Conservation (phyloP, 1,140 invertebrate species). For the Drosophila cardini region DNA sequence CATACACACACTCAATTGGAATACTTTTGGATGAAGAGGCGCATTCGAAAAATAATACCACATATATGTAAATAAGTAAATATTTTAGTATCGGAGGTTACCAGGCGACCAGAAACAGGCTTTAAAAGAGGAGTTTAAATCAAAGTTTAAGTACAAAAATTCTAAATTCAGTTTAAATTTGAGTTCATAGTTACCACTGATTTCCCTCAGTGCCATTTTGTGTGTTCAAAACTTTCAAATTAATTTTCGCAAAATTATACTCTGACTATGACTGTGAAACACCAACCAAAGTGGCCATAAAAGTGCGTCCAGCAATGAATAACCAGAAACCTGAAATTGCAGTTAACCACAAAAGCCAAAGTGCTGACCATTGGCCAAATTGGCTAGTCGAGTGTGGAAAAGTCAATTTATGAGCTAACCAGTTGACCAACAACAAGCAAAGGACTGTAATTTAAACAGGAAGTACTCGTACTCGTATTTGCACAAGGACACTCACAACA, state of each 20-base stretch:
- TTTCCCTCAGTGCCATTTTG: constrained; percentile 18
- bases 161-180: constrained; percentile 2
- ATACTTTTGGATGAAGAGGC: constrained; percentile 70
- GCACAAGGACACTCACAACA: constrained; percentile 16
- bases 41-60: constrained; percentile 59
- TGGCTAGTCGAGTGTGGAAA: neutral
- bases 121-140: constrained; percentile 45
- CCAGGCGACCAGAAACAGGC: constrained; percentile 63
- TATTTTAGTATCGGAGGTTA: constrained; percentile 25
- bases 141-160: constrained; percentile 7
- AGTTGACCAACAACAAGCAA: no score
- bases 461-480: constrained; percentile 29
- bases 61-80: constrained; percentile 26
- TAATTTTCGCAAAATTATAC: no score
- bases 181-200: constrained; percentile 11
- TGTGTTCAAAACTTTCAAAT: neutral
- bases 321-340: constrained; percentile 14
- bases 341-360: constrained; percentile 24
- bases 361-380: neutral
- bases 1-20: constrained; percentile 22
- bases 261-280: no score
- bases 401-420: neutral
- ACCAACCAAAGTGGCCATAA: constrained; percentile 9
- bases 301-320: neutral
- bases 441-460: constrained; percentile 9